These are phyloP conservation scores for Dromiciops gliroides DNA, from an alignment of 2,113 vertebrate genomes.

Conservation along the genomic window DNA sequence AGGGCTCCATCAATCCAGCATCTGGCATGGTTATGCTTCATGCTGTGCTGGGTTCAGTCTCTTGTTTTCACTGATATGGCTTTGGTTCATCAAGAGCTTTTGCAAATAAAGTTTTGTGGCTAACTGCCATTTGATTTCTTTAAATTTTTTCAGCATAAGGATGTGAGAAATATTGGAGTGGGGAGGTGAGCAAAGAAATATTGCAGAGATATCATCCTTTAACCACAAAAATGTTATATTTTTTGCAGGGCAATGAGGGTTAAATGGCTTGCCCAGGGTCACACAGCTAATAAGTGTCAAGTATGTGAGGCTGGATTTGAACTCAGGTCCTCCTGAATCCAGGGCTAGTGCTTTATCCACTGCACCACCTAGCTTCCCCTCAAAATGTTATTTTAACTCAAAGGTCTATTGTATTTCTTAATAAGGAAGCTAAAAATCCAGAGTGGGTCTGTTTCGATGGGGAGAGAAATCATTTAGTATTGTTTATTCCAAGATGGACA, in stretches of 20 bases:
- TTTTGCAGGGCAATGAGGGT: too few species aligned
- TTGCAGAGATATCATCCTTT: background rate
- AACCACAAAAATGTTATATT: too few species aligned
- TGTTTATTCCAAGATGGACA: background rate
- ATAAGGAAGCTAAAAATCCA: slow-evolving; percentile 19
- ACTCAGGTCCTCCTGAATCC: too few species aligned
- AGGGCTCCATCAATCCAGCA: background rate
- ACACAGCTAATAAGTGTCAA: too few species aligned
- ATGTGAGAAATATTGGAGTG: background rate
- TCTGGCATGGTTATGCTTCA: background rate
- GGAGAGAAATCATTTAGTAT: background rate
- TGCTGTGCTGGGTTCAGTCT: background rate
- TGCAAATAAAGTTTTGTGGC: background rate
- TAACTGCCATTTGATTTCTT: slow-evolving; percentile 19
- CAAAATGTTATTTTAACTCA: slow-evolving; percentile 38
- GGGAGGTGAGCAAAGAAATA: background rate
- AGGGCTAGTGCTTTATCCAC: too few species aligned
- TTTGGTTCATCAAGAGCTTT: background rate
- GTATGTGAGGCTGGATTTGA: too few species aligned
- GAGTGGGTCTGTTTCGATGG: background rate
- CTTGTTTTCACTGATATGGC: background rate
- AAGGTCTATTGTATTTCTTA: background rate
- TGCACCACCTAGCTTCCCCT: too few species aligned
- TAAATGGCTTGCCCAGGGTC: too few species aligned
- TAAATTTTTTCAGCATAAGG: background rate